phyloP scores from a whole-genome alignment of 2,888 invertebrate species.

The Acleris laterana region DNA sequence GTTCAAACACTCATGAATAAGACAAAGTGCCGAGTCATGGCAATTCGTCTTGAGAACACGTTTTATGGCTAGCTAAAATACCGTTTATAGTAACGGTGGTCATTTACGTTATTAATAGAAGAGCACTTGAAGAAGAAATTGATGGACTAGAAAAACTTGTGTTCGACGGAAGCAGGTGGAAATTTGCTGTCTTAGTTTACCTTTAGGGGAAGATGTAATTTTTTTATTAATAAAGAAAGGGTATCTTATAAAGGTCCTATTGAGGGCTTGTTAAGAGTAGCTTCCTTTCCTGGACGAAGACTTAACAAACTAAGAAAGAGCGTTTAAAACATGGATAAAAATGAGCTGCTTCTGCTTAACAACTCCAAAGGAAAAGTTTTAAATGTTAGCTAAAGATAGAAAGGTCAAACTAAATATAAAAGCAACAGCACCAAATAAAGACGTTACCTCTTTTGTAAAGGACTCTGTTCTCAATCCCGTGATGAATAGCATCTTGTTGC shows the following conservation, averaged over 20 bases:
- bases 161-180: slow-evolving; percentile 23
- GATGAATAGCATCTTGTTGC: slow-evolving; percentile 32
- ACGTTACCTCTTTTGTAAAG: slow-evolving; percentile 28
- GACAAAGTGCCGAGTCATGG: slow-evolving; percentile 27
- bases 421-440: slow-evolving; percentile 22
- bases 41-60: slow-evolving; percentile 15
- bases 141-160: slow-evolving; percentile 19
- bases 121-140: slow-evolving; percentile 1
- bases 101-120: slow-evolving; percentile 12
- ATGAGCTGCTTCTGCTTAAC: background rate
- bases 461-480: slow-evolving; percentile 30
- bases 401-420: slow-evolving; percentile 8
- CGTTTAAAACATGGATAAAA: background rate
- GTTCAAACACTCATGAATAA: slow-evolving; percentile 16
- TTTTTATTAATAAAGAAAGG: background rate
- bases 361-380: background rate
- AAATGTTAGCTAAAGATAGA: background rate
- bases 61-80: slow-evolving; percentile 15
- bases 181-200: slow-evolving; percentile 4
- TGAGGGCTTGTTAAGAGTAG: background rate
- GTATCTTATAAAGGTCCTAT: background rate
- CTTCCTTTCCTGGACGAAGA: background rate
- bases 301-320: background rate
- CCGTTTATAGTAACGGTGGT: slow-evolving; percentile 34
- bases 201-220: background rate